These are phyloP conservation scores for Drosophila fuyamai DNA, from an alignment of 1,140 invertebrate species.

Conservation along the genomic window DNA sequence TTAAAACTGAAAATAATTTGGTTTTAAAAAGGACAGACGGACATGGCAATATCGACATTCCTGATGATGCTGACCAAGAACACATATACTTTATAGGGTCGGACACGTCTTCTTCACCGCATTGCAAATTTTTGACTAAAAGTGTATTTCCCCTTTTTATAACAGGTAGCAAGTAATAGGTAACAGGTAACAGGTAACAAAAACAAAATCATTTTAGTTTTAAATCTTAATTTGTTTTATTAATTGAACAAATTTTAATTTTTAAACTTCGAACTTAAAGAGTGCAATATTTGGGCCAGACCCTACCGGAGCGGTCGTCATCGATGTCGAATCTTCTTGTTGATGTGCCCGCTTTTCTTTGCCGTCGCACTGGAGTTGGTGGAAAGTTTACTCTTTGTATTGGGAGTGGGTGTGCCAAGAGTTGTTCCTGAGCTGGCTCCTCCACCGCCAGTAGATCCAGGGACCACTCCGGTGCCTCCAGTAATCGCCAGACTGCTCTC, in stretches of 20 bases:
- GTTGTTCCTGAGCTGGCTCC: conserved; percentile 31
- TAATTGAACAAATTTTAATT: conserved; percentile 34
- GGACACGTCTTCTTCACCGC: no score
- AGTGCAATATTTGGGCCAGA: not conserved
- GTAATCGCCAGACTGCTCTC: conserved; percentile 28
- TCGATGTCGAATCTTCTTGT: conserved; percentile 82
- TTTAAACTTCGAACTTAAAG: conserved; percentile 16
- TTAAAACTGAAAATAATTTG: no score
- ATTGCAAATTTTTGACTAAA: no score
- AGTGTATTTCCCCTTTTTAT: no score
- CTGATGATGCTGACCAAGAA: no score
- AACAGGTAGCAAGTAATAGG: no score
- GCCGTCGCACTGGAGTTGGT: conserved; percentile 74
- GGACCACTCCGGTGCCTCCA: conserved; percentile 3
- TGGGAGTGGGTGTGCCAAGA: conserved; percentile 67
- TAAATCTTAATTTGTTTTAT: conserved; percentile 32
- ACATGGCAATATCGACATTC: no score
- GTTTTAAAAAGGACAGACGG: no score
- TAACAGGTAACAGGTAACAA: no score
- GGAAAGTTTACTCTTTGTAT: conserved; percentile 75
- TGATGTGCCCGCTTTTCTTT: conserved; percentile 73
- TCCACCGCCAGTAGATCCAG: conserved; percentile 4
- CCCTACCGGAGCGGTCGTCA: conserved; percentile 45
- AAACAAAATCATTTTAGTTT: no score
- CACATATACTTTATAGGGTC: no score